Percentiles rank a stretch among this genome's conserved stretches.
phyloP scores from a whole-genome alignment of 37 sponge, comb jelly and placozoan species.

The Spongilla lacustris region DNA sequence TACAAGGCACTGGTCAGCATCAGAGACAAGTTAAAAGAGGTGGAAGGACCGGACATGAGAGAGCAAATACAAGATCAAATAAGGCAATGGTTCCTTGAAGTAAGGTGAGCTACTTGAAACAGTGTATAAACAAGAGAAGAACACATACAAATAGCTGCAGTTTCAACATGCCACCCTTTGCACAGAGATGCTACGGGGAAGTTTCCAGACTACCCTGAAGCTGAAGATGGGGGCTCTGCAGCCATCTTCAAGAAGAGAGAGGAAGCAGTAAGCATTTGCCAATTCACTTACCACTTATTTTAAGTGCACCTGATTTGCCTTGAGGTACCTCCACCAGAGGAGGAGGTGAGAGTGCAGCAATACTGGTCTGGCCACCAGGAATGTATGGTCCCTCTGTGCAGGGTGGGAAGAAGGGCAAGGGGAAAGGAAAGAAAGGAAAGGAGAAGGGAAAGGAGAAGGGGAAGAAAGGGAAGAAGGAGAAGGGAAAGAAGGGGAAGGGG shows the following conservation, averaged over 20 bases:
- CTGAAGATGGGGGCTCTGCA: constrained; percentile 93
- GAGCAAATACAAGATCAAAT: constrained; percentile 99
- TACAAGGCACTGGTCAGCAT: constrained; percentile 84
- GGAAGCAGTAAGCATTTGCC: constrained; percentile 39
- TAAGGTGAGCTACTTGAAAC: constrained; percentile 62
- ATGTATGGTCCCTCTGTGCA: neutral
- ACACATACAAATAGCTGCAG: too few species aligned
- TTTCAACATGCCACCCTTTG: too few species aligned
- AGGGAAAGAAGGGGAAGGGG: constrained; percentile 82
- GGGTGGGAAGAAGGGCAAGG: constrained; percentile 84
- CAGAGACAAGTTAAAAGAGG: constrained; percentile 87
- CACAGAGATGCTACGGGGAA: constrained; percentile 96
- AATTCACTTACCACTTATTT: neutral
- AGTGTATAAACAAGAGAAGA: too few species aligned
- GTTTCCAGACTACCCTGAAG: constrained; percentile 97
- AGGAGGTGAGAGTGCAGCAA: too few species aligned
- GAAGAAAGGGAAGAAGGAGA: constrained; percentile 71
- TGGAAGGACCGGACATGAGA: constrained; percentile 97
- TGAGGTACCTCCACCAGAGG: constrained; percentile 7
- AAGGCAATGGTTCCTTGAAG: constrained; percentile 99
- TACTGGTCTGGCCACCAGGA: neutral
- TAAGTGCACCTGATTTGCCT: neutral
- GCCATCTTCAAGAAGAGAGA: constrained; percentile 93
- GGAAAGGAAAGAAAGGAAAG: constrained; percentile 76
- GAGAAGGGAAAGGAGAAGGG: constrained; percentile 77